Base-by-base conservation (phyloP, 2,888 invertebrate species). In the Agrilus mali region DNA sequence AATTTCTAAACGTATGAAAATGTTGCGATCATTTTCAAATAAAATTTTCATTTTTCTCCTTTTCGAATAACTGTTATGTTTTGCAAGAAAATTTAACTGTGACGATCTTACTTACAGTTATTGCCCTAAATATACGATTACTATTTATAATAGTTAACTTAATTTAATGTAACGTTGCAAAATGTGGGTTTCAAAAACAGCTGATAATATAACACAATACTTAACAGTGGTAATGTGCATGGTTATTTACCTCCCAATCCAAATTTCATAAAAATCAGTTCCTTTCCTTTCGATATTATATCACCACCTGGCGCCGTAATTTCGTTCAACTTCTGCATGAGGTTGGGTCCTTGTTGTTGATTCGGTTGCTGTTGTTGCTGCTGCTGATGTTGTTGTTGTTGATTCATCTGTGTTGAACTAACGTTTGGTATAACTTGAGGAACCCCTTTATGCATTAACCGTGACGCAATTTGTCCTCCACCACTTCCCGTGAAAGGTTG, bases 231-330 rank as follows among this genome's bases (percentile, higher is more conserved):
- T 38, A 50, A 42, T 44, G 43, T 44, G 49, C 51, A 51, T 52
- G 58, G 61, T 65, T 66, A 67, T 65, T 67, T 67, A 39, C 82
- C 82, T 60, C 86, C 86, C 57, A 90, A 77, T 54, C 90, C 90
- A 68, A 92, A 92, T 72, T 87, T 87, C 83, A 90, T 90, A 70
- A 92, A 90, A 66, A 90, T 87, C 54, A 90, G 80, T 73, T 90
- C 90, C 71, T 92, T 90, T 60, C 90, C 90, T 69, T 90, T 90
- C 62, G 89, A 88, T 57, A 90, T 75, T 55, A 90, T 87, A 64
- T 89, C 89, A 58, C 88, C 88, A 50, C 89, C 89, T 55, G 88
- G 86, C 48, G 84, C 84, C 44, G 88, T 85, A 73, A 89, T 87
- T 65, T 89, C 89, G 57, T 85, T 80, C 64, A 89, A 79, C 69